Base-by-base conservation (phyloP, 2,888 invertebrate species). In the Micoletzkya japonica region DNA sequence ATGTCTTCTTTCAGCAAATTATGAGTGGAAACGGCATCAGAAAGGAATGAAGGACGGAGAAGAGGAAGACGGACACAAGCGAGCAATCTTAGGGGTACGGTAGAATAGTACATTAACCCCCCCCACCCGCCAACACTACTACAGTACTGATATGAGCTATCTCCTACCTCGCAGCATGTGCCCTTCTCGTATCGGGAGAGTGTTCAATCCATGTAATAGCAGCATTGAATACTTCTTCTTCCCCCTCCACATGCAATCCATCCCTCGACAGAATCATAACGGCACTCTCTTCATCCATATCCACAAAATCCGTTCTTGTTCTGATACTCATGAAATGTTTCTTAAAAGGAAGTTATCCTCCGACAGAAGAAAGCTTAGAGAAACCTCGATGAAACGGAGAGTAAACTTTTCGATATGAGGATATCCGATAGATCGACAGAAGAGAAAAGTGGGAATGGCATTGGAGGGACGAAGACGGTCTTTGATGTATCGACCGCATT, bases 171-270 rank as follows among this genome's bases (percentile, higher is more conserved):
- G 76, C 68, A 1, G 82, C 74, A n/a, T 72, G 50, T 4, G 44
- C 86, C 39, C 89, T 87, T 64, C 92, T 88, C 26, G 87, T 86
- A 2, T 89, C 89, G 44, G 87, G 86, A 56, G 90, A 90, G 77
- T 90, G 89, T 84, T 91, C 91, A 6, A 90, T 89, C 94, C 93
- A 94, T 58, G 90, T 87, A 89, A 93, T 90, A 52, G 91, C 91
- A 1, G 92, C 92, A 86, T 92, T 92, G 87, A 93, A 93, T 39
- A 93, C 92, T 87, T 90, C 77, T 85, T 92, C 92, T 85, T 93
- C 93, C 49, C 88, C 88, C 72, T 89, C 89, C 1, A 93, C 91
- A 86, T 92, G 90, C 1, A 93, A 88, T 83, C 92, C 91, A 87
- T 93, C 93, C 72, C 91, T 89, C 30, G 89, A 89, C 61, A 93